Evolutionary conservation across 2,888 invertebrate species (phyloP).

Genomic region (Thumatha senex): DNA sequence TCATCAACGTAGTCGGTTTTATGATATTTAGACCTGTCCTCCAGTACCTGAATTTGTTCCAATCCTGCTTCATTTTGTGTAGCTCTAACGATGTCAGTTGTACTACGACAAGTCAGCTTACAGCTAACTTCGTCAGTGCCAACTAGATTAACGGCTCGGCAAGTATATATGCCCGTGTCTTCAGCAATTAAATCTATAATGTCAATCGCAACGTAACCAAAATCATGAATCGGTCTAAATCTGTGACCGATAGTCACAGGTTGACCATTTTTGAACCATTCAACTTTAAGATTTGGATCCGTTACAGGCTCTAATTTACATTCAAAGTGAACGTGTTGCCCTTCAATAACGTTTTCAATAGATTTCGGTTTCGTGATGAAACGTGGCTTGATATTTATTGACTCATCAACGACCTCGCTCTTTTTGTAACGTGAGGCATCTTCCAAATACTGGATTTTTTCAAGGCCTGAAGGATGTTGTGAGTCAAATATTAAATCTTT

Average conservation of each 20-base stretch:
- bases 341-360: conserved; percentile 92
- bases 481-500: conserved; percentile 94
- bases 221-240: conserved; percentile 98
- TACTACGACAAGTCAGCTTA: conserved; percentile 87
- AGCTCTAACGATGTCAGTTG: conserved; percentile 91
- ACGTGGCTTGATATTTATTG: conserved; percentile 91
- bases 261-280: conserved; percentile 98
- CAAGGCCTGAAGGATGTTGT: conserved; percentile 94
- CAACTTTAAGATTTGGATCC: conserved; percentile 97
- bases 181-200: conserved; percentile 98
- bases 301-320: conserved; percentile 98
- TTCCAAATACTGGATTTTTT: conserved; percentile 96
- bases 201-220: conserved; percentile 98
- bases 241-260: conserved; percentile 97
- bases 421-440: conserved; percentile 93
- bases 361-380: conserved; percentile 95
- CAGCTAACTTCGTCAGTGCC: conserved; percentile 95
- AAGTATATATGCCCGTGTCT: conserved; percentile 97
- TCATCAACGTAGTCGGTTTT: conserved; percentile 91
- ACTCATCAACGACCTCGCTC: conserved; percentile 91
- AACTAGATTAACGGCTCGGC: conserved; percentile 94
- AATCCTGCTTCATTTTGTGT: conserved; percentile 95
- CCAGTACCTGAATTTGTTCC: conserved; percentile 94
- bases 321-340: conserved; percentile 98
- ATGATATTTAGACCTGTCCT: conserved; percentile 91